These are phyloP conservation scores for Echinometra lucunter DNA, from an alignment of 53 echinoderm and acorn worm genomes.

Conservation along the genomic window DNA sequence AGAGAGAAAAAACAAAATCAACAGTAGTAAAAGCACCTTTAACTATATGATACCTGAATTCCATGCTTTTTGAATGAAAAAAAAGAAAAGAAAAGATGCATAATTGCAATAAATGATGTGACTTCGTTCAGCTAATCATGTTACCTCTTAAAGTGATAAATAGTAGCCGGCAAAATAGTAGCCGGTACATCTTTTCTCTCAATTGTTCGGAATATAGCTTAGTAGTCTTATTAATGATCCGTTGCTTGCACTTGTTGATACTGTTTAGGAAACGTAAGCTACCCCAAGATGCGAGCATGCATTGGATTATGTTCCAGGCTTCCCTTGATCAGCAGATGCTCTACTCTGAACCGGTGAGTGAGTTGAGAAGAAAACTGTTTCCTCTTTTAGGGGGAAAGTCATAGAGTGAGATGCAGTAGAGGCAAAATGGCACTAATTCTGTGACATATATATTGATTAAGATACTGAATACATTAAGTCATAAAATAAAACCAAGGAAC, in stretches of 20 bases:
- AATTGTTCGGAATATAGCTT: too few relatives aligned
- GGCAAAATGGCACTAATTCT: too few relatives aligned
- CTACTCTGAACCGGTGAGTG: slow-evolving; percentile 46
- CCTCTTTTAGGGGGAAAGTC: too few relatives aligned
- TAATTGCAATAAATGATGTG: neutral
- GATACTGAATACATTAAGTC: too few relatives aligned
- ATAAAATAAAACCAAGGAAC: too few relatives aligned
- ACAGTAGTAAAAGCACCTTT: neutral
- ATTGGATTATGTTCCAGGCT: slow-evolving; percentile 49
- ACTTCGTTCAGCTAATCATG: neutral
- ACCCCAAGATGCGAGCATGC: slow-evolving; percentile 57
- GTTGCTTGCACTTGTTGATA: neutral
- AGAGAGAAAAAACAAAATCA: neutral
- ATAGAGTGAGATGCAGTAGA: too few relatives aligned
- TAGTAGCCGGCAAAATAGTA: too few relatives aligned
- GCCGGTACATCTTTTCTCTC: too few relatives aligned
- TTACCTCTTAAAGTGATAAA: neutral
- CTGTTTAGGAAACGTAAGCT: slow-evolving; percentile 36
- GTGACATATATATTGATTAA: too few relatives aligned
- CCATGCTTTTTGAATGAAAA: neutral
- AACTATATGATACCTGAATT: neutral
- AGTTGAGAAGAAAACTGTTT: neutral
- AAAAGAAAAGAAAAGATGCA: neutral
- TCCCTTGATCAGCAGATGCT: neutral
- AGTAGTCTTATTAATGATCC: neutral